Conservation (phyloP, 2,888 invertebrate genomes). For the Eupithecia subumbrata region DNA sequence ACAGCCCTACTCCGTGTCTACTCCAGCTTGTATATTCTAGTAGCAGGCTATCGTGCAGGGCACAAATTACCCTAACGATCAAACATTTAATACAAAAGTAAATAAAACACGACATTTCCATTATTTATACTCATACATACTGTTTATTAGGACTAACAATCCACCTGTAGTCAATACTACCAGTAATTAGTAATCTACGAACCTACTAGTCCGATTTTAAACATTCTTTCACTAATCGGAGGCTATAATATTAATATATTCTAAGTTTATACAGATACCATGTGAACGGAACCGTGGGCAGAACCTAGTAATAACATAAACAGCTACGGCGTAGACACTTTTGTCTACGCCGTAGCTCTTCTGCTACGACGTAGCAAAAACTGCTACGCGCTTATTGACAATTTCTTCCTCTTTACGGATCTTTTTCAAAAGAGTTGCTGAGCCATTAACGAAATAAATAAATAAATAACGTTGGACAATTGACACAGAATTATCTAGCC, state of each 20-base stretch:
- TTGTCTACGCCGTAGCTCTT: background rate
- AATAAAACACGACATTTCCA: background rate
- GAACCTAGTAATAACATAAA: background rate
- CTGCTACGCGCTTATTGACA: background rate
- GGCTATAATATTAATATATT: background rate
- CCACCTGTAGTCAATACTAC: background rate
- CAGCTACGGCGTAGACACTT: background rate
- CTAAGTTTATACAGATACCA: background rate
- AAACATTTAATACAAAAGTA: background rate
- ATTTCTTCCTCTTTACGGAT: no score
- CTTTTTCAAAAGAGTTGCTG: no score
- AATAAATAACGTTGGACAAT: no score
- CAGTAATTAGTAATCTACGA: background rate
- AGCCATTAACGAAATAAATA: no score
- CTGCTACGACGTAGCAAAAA: background rate
- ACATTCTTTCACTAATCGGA: background rate
- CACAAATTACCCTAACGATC: conserved; percentile 10
- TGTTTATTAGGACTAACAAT: background rate
- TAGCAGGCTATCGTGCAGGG: background rate
- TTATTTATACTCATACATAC: background rate
- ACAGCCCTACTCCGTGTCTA: background rate
- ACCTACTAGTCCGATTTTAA: background rate
- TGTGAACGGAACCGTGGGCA: background rate
- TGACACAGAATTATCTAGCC: no score
- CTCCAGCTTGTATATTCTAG: background rate